These are phyloP conservation scores for Tipula unca DNA, from an alignment of 2,888 invertebrate species.

Conservation along the genomic window DNA sequence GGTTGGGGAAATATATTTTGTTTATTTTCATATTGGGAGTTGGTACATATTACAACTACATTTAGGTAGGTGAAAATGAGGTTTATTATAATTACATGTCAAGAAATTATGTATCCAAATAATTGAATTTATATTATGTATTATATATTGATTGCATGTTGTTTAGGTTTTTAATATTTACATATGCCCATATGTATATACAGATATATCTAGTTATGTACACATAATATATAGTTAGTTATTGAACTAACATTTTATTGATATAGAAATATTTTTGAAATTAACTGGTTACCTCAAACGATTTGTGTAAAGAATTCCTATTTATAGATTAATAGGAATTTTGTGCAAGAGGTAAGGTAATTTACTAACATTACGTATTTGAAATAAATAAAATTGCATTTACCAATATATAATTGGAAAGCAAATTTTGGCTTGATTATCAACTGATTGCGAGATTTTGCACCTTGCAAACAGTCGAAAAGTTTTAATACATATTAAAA, in stretches of 20 bases:
- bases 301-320: not conserved
- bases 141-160: conserved; percentile 2
- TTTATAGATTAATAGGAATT: not conserved
- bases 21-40: not conserved
- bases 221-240: not conserved
- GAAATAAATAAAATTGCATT: not conserved
- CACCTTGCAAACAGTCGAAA: too few relatives aligned
- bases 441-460: too few relatives aligned
- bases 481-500: too few relatives aligned
- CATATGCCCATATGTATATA: not conserved
- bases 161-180: not conserved
- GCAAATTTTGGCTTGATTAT: too few relatives aligned
- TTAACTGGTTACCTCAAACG: conserved; percentile 14
- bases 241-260: not conserved
- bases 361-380: not conserved
- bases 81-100: conserved; percentile 4
- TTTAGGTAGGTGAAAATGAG: not conserved
- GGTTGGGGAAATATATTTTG: not conserved
- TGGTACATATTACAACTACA: not conserved
- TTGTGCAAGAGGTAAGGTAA: not conserved
- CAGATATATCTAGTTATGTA: not conserved
- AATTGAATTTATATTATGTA: conserved; percentile 1
- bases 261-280: not conserved
- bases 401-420: too few relatives aligned
- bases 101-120: conserved; percentile 14